Evolutionary conservation across 2,888 invertebrate species (phyloP), one percentile per base, ranked within the genome.

Genomic region (Masnerella sp.): DNA sequence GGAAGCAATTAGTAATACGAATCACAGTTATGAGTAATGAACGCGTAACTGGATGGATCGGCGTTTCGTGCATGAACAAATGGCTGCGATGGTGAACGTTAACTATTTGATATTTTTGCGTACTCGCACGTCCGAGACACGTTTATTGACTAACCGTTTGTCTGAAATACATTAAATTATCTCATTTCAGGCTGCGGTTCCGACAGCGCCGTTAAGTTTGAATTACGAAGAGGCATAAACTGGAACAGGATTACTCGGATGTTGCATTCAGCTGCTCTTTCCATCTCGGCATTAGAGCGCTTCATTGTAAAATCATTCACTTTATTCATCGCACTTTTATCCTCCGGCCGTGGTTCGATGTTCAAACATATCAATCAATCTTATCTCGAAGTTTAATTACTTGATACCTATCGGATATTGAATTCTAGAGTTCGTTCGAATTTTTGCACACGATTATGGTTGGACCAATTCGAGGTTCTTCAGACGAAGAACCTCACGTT

Each of bases 161-260:
- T 59, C 64, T 64, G 68, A 62, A 74, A 74, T 69, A 69, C 65
- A 69, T 69, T 69, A 65, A 74, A 69, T 69, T 74, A 69, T 74
- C 65, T 69, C 58, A 69, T 74, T 74, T 74, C 34, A 67, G 54
- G 54, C 32, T 56, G 61, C 43, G 64, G 62, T 64, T 68, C 62
- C 68, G 73, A 74, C 69, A 74, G 68, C 65, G 74, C 68, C 64
- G 68, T 74, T 74, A 74, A 68, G 62, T 68, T 74, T 69, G 65
- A 74, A 74, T 69, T 74, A 74, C 69, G 69, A 64, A 69, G 54
- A 51, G 47, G 56, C 52, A 69, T 69, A 69, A 74, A 74, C 64
- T 69, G 51, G 65, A 69, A 69, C 51, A 65, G 59, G 52, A 69
- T 65, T 64, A 59, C 70, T 70, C 56, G 34, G 59, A 38, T 65